phyloP scores from a whole-genome alignment of 2,888 invertebrate species.

The Chorisops tibialis region DNA sequence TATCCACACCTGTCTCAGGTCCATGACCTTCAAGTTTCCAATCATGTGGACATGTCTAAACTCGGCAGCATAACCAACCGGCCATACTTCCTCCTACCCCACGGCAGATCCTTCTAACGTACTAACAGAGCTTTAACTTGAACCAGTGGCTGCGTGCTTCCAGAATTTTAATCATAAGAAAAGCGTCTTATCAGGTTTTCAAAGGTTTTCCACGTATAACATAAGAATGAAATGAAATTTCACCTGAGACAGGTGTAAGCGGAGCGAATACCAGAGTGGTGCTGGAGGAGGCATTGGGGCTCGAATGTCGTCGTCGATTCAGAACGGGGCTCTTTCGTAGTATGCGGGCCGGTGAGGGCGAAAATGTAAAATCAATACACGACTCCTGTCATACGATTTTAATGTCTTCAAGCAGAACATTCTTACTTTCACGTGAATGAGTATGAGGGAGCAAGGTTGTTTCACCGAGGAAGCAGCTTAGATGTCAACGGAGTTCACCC shows the following conservation, averaged over 20 bases:
- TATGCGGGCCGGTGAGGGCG: conserved; percentile 2
- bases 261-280: too few species aligned
- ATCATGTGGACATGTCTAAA: not conserved
- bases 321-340: not conserved
- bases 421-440: conserved; percentile 6
- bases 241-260: too few species aligned
- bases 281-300: not conserved
- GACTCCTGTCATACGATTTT: conserved; percentile 27
- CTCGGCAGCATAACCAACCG: not conserved
- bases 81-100: too few species aligned
- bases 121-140: not conserved
- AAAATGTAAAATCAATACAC: conserved; percentile 31
- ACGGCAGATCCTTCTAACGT: not conserved
- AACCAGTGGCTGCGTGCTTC: conserved; percentile 9
- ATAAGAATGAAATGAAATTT: too few species aligned
- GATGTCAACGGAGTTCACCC: conserved; percentile 7
- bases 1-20: conserved; percentile 18
- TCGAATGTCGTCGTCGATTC: too few species aligned
- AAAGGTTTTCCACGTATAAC: conserved; percentile 6
- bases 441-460: conserved; percentile 17
- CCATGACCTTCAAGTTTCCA: conserved; percentile 25
- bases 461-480: not conserved
- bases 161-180: conserved; percentile 30
- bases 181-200: conserved; percentile 28
- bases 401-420: conserved; percentile 21